phyloP scores from a whole-genome alignment of 2,113 vertebrate genomes.

The Ploceus nigricollis region DNA sequence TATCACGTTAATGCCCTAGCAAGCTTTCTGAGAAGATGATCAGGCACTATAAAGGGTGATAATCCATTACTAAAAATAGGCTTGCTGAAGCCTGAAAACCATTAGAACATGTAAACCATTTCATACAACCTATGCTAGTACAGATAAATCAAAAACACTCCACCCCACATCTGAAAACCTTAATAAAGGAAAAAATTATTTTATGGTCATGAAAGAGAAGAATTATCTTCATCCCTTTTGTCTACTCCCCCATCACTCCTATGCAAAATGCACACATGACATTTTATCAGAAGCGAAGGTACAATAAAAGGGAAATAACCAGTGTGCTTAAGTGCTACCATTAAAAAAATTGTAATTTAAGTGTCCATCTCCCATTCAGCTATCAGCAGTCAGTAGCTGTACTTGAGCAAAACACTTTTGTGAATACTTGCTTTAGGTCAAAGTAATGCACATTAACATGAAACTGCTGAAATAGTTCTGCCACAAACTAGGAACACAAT shows the following conservation, averaged over 20 bases:
- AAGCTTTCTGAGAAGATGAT: constrained; percentile 54
- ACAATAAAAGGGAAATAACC: not conserved
- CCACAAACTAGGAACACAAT: not conserved
- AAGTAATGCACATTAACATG: not conserved
- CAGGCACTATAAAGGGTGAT: constrained; percentile 49
- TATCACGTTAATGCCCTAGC: constrained; percentile 10
- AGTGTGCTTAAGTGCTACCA: not conserved
- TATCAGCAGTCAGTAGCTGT: not conserved
- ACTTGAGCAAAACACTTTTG: not conserved
- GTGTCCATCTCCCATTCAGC: not conserved
- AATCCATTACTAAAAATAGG: constrained; percentile 59
- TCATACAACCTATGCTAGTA: not conserved
- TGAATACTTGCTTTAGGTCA: not conserved
- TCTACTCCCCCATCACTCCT: not conserved
- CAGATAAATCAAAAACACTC: not conserved
- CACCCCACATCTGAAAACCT: not conserved
- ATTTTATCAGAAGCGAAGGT: not conserved
- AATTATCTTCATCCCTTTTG: not conserved
- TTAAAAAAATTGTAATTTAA: not conserved
- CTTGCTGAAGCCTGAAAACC: constrained; percentile 23
- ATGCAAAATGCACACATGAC: not conserved
- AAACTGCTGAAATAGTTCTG: not conserved
- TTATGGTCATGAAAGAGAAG: not conserved
- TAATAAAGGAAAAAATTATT: not conserved
- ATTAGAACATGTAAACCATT: not conserved